Percentiles rank a stretch among this genome's conserved stretches.
Conservation (phyloP, 2,888 invertebrate genomes). For the Seladonia tumulorum region DNA sequence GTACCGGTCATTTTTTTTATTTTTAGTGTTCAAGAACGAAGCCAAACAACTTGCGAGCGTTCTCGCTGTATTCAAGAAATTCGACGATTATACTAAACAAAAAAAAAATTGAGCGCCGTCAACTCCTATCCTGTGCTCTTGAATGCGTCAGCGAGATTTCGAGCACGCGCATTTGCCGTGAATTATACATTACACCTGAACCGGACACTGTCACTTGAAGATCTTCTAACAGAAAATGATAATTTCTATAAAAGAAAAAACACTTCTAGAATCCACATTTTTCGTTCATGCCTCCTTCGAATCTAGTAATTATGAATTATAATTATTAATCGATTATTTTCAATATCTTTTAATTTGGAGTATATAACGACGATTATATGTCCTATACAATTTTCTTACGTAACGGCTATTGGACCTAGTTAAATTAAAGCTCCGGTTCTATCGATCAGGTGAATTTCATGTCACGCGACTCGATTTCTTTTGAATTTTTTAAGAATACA, state of each 20-base stretch:
- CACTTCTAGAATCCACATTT: not conserved
- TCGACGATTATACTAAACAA: not conserved
- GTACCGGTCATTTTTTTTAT: conserved; percentile 7
- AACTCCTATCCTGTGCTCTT: not conserved
- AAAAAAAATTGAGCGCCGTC: not conserved
- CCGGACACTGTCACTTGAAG: not conserved
- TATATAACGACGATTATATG: not conserved
- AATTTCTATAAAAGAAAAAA: not conserved
- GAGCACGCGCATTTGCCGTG: not conserved
- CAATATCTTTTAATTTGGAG: not conserved
- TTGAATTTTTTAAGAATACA: not conserved
- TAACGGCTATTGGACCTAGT: conserved; percentile 38
- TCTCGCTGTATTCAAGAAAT: conserved; percentile 9
- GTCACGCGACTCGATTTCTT: conserved; percentile 2
- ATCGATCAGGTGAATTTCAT: conserved; percentile 36
- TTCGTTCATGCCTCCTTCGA: not conserved
- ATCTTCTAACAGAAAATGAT: not conserved
- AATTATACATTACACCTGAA: not conserved
- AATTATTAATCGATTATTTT: not conserved
- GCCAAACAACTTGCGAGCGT: conserved; percentile 17
- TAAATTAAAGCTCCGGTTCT: conserved; percentile 28
- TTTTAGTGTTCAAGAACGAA: conserved; percentile 34
- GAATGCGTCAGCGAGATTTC: not conserved
- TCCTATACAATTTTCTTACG: conserved; percentile 47
- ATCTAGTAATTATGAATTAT: not conserved